Evolutionary conservation across 2,113 vertebrate genomes (phyloP), one percentile per base, ranked within the genome.

Genomic region (Turnix velox): DNA sequence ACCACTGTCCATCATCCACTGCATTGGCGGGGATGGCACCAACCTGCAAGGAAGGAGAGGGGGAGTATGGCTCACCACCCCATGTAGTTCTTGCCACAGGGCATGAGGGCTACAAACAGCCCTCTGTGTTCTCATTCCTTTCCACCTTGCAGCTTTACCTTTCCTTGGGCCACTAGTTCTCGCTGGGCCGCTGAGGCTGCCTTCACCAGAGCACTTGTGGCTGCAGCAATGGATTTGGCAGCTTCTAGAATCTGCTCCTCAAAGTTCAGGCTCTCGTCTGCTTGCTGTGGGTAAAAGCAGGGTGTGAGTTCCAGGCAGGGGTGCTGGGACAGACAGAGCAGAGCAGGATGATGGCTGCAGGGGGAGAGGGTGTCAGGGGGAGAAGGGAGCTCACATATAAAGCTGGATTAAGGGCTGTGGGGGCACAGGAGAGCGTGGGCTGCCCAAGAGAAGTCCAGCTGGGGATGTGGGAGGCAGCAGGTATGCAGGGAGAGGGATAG

Each of bases 211-310:
- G 99, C 99, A 1, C 99, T 99, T 5, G 99, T 99, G 58, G 99
- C 99, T 16, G 99, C 99, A 6, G 99, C 99, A 19, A 99, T 99
- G 62, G 99, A 99, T 93, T 99, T 99, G 76, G 99, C 99, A 28
- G 99, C 99, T 96, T 99, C 99, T 69, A 99, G 95, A 86, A 99
- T 99, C 97, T 99, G 99, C 79, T 99, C 99, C 97, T 99, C 99
- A 12, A 99, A 99, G 98, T 99, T 99, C 94, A 99, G 96, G 94
- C 98, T 99, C 97, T 99, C 99, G 1, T 99, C 99, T 4, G 99
- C 99, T 94, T 99, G 98, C 99, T 99, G 97, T 4, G 69, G 71
- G 24, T 10, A 79, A 86, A 89, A 83, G 74, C 2, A 8, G 51
- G 52, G 10, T 28, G 3, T 84, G 23, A 96, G 51, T 51, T 35